Base-by-base conservation (phyloP, 1,140 invertebrate genomes). In the Trachelipus rathkii region DNA sequence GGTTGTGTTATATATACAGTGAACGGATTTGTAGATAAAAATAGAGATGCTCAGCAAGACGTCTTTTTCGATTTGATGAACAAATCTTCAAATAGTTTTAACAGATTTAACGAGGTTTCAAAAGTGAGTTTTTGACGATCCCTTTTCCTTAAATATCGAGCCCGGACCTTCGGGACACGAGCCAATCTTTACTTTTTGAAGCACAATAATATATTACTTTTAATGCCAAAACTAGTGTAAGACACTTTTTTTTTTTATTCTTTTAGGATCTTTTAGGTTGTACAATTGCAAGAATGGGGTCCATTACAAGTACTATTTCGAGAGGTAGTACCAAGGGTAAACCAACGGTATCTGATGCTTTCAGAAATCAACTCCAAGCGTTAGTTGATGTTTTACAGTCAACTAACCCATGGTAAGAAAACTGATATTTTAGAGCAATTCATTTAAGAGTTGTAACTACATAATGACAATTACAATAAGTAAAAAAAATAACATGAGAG, bases 11-110 rank as follows among this genome's bases (percentile, higher is more conserved):
- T 92, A 10, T 99, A 99, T 86, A 89, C 89, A 33, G 92, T 95
- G 8, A 89, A 92, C 76, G 96, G 96, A 10, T 99, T 99, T 86
- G 92, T 99, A 0, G 96, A 99, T 83, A 99, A 99, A 86, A 99
- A 99, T 85, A 87, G 94, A 10, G 94, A 97, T 83, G 93, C 94
- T 0, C 95, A 96, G 83, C 95, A 97, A 84, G 95, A 97, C 83
- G 93, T 95, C 0, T 92, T 98, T 82, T 96, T 97, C 83, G 94
- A 97, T 84, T 91, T 95, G 79, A 91, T 98, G 88, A 92, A 91
- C 15, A 87, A 92, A 45, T 96, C 95, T 69, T 90, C 88, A 1
- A 95, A 95, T 83, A 89, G 91, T 23, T 96, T 96, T 97, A 0
- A 89, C 93, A 82, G 93, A 96, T 81, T 87, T 98, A n/a, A 92